Conservation (phyloP, 2,113 vertebrate genomes). For the Microtus oregoni region DNA sequence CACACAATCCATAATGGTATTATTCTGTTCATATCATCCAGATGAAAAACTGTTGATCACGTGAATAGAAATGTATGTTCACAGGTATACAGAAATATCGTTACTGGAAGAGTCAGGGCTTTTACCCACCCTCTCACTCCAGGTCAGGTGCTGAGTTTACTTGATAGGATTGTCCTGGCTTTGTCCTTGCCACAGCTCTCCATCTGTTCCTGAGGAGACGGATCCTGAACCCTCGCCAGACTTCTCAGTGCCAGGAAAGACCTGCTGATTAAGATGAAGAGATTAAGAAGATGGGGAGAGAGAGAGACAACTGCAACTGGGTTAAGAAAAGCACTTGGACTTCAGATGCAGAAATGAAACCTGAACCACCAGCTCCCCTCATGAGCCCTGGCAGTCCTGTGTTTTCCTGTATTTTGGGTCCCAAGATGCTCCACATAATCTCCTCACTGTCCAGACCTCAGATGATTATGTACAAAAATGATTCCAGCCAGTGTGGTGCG, state of each 20-base stretch:
- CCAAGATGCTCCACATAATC: conserved; percentile 54
- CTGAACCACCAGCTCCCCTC: conserved; percentile 55
- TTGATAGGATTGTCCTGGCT: not conserved
- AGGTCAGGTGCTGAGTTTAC: not conserved
- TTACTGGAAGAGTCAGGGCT: not conserved
- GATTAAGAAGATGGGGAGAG: not conserved
- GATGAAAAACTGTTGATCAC: not conserved
- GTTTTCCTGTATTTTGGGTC: conserved; percentile 88
- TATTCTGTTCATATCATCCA: not conserved
- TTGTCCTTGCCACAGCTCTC: not conserved
- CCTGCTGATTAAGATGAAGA: not conserved
- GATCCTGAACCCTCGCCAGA: not conserved
- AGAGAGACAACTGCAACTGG: not conserved
- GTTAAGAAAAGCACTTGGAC: conserved; percentile 67
- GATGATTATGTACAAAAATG: conserved; percentile 89
- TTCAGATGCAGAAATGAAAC: conserved; percentile 51
- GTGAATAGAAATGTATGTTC: not conserved
- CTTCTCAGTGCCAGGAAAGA: not conserved
- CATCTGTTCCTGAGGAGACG: not conserved
- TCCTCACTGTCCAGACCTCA: conserved; percentile 71
- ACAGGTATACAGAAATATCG: too few species aligned
- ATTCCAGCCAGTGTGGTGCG: conserved; percentile 87
- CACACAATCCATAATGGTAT: not conserved
- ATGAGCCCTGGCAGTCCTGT: conserved; percentile 89
- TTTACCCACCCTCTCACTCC: not conserved